phyloP scores from a whole-genome alignment of 2,113 vertebrate genomes.

The Notarius quadriscutis region DNA sequence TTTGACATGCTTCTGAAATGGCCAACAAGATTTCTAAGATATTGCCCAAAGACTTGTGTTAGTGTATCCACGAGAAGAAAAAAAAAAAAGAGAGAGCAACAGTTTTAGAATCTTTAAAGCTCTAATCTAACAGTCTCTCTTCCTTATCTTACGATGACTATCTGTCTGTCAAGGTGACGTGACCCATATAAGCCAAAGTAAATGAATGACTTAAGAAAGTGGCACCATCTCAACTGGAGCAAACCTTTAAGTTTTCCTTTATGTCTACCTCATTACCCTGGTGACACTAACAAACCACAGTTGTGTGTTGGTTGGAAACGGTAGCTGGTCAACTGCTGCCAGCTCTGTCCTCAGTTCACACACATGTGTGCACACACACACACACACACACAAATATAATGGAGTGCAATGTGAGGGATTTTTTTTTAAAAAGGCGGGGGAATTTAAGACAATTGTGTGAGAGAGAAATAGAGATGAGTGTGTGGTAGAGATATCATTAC shows the following conservation, averaged over 20 bases:
- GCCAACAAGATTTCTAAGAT: background rate
- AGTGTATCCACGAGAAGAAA: background rate
- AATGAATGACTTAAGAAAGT: background rate
- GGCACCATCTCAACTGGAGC: conserved; percentile 5
- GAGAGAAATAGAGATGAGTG: background rate
- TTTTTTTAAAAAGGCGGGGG: background rate
- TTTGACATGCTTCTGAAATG: background rate
- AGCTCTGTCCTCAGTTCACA: conserved; percentile 12
- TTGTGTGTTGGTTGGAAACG: conserved; percentile 44
- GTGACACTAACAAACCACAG: conserved; percentile 57
- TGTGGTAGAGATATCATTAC: background rate
- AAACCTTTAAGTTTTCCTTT: conserved; percentile 38
- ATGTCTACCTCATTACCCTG: conserved; percentile 45
- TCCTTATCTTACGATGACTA: conserved; percentile 47
- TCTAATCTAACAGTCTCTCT: background rate
- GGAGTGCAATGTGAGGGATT: background rate
- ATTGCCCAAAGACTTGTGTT: background rate
- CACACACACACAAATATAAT: conserved; percentile 11
- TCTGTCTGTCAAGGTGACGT: conserved; percentile 35
- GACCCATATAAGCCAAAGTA: conserved; percentile 16
- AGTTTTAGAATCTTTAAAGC: background rate
- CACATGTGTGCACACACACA: background rate
- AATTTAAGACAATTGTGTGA: background rate
- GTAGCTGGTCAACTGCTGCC: conserved; percentile 47
- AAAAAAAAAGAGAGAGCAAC: background rate